Base-by-base conservation (phyloP, 2,888 invertebrate genomes). In the Coleophora deauratella region DNA sequence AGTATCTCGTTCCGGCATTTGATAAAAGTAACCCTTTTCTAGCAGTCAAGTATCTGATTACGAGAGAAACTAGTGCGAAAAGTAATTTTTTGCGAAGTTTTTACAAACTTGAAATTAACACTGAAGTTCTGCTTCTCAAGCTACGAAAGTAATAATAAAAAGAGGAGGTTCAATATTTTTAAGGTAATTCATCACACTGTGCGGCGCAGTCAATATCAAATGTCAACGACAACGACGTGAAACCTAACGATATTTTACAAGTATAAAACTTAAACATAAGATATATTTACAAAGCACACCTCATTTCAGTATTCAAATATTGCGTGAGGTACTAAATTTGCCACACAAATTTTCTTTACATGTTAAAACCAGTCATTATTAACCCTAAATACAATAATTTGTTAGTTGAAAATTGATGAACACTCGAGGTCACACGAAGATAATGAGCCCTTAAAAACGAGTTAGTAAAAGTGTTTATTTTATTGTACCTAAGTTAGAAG, bases 201-300 rank as follows among this genome's bases (percentile, higher is more conserved):
- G 21, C 21, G 6, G 21, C 21, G 3, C 21, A 62, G 54, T 65
- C 56, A 54, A 57, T 51, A 49, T 52, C 57, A 41, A 46, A 40
- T 58, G 59, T 64, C 62, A 51, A 59, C 56, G 47, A 54, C 50
- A 52, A 63, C 60, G 50, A 51, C n/a, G n/a, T n/a, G n/a, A 63
- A 62, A 57, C 59, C 63, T 68, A 75, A 72, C 62, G 49, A 67
- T 72, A 77, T 71, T 65, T 66, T 80, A 79, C 73, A 78, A 39
- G 55, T 76, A 79, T 63, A 76, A 76, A 31, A 78, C 81, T 79
- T 81, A 82, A 77, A 68, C 53, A 66, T 72, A 73, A 62, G 59
- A 62, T 72, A 71, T 81, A 84, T 84, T 80, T 84, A 84, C 84
- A 84, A 70, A 75, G 73, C 74, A 59, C 63, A 74, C 72, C 71